Conservation (phyloP, 2,888 invertebrate species). For the Agrotis clavis region DNA sequence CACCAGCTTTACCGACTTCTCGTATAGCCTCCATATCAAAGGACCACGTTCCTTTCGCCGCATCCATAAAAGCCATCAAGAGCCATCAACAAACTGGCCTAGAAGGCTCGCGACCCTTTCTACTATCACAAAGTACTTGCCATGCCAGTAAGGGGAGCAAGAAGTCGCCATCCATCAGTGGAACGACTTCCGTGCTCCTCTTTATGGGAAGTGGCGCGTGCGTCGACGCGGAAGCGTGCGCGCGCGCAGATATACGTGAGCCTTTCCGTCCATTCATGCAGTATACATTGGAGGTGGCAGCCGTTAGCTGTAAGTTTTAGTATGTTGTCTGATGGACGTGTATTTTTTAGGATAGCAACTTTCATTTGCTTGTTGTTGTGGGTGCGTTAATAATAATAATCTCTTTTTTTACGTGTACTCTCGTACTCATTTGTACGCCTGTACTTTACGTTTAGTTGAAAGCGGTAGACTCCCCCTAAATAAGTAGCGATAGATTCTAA, state of each 20-base stretch:
- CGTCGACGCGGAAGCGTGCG: slow-evolving; percentile 63
- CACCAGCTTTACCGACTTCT: background rate
- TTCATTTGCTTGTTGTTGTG: slow-evolving; percentile 33
- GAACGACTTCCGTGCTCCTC: slow-evolving; percentile 70
- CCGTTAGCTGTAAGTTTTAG: slow-evolving; percentile 7
- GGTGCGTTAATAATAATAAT: background rate
- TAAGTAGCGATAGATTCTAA: too few species aligned
- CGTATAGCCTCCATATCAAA: slow-evolving; percentile 10
- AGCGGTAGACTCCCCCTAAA: background rate
- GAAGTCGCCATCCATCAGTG: slow-evolving; percentile 52
- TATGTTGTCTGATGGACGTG: slow-evolving; percentile 1
- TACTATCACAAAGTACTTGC: slow-evolving; percentile 44
- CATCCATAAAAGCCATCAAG: slow-evolving; percentile 22
- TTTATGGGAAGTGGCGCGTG: slow-evolving; percentile 73
- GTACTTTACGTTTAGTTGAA: background rate
- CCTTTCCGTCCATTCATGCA: slow-evolving; percentile 54
- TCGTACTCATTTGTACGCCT: too few species aligned
- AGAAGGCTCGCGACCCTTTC: slow-evolving; percentile 51
- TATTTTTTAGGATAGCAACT: slow-evolving; percentile 20
- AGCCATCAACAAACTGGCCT: slow-evolving; percentile 25
- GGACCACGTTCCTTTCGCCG: slow-evolving; percentile 37
- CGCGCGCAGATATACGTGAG: slow-evolving; percentile 52
- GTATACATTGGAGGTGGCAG: slow-evolving; percentile 51
- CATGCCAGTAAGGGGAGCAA: slow-evolving; percentile 58
- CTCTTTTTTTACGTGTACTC: too few species aligned